Evolutionary conservation across 2,888 invertebrate species (phyloP).

Genomic region (Drosophila borealis): DNA sequence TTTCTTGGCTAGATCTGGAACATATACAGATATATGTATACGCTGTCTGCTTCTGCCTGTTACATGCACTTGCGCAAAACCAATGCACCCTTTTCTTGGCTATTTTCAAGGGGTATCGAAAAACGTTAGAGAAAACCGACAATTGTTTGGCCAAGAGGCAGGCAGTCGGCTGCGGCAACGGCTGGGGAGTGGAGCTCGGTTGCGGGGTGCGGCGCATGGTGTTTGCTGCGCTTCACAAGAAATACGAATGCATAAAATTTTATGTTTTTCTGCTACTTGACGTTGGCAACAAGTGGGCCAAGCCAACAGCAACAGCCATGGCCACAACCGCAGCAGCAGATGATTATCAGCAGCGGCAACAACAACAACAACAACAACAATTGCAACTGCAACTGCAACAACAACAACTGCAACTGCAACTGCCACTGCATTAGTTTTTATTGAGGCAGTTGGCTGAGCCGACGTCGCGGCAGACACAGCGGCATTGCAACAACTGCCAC

Average conservation of each 20-base stretch:
- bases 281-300: conserved; percentile 80
- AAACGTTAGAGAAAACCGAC: conserved; percentile 79
- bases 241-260: conserved; percentile 81
- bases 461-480: conserved; percentile 72
- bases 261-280: conserved; percentile 80
- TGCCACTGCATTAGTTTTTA: conserved; percentile 81
- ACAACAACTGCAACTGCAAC: conserved; percentile 48
- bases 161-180: background rate
- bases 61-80: background rate
- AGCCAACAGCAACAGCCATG: conserved; percentile 69
- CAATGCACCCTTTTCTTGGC: background rate
- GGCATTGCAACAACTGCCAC: conserved; percentile 77
- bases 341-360: conserved; percentile 59
- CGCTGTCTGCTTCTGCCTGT: no score
- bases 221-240: conserved; percentile 76
- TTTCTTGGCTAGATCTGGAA: no score
- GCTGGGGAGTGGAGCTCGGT: background rate
- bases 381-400: conserved; percentile 28
- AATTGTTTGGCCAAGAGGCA: conserved; percentile 69
- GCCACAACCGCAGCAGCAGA: conserved; percentile 74
- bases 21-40: no score
- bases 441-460: conserved; percentile 77
- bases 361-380: conserved; percentile 31
- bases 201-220: conserved; percentile 29
- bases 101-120: conserved; percentile 8